Evolutionary conservation across 2,113 vertebrate genomes (phyloP).

Genomic region (Theropithecus gelada): DNA sequence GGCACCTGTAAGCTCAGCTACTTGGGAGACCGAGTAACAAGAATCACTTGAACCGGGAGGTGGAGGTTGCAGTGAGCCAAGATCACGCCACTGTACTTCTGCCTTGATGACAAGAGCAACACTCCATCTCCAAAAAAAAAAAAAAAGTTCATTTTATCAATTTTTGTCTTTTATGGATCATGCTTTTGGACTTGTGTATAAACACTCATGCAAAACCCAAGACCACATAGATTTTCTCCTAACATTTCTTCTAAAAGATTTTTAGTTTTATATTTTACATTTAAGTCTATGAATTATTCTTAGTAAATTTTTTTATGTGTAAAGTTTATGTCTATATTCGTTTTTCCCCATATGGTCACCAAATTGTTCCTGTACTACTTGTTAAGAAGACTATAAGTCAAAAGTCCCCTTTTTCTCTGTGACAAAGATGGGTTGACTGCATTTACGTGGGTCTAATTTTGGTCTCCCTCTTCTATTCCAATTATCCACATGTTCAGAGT

Average conservation of each 20-base stretch:
- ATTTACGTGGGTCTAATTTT: neutral
- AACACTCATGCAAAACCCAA: neutral
- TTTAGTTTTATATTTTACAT: neutral
- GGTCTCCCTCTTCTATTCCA: neutral
- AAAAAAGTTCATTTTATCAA: neutral
- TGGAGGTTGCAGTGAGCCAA: no score
- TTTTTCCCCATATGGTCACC: neutral
- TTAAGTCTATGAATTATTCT: neutral
- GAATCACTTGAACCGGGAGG: no score
- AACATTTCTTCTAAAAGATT: neutral
- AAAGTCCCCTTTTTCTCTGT: neutral
- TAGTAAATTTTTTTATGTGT: neutral
- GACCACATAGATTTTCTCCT: neutral
- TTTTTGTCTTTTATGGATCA: neutral
- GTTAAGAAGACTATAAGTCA: neutral
- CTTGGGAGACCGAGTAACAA: no score
- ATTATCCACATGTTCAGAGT: neutral
- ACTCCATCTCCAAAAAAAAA: no score
- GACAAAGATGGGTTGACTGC: neutral
- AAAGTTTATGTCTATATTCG: neutral
- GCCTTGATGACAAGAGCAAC: no score
- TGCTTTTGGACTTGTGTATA: neutral
- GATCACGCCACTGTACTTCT: no score
- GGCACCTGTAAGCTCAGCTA: no score
- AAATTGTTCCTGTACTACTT: neutral